Conservation (phyloP, 2,888 invertebrate species). For the Apamea crenata region DNA sequence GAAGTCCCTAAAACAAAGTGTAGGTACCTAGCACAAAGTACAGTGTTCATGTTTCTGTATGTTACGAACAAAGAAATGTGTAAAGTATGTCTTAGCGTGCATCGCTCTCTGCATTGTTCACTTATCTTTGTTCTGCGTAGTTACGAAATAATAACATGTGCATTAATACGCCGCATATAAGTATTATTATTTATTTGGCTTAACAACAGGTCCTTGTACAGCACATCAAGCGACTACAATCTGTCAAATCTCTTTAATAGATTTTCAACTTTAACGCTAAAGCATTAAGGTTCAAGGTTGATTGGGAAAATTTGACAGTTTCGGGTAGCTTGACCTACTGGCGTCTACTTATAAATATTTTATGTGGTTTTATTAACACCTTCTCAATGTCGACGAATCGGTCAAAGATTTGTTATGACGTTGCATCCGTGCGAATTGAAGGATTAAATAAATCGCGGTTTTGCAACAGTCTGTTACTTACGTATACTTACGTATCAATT, state of each 20-base stretch:
- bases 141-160: conserved; percentile 65
- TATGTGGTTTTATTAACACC: conserved; percentile 47
- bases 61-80: conserved; percentile 70
- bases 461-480: conserved; percentile 23
- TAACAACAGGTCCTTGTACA: conserved; percentile 40
- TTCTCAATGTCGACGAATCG: conserved; percentile 26
- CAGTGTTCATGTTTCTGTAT: conserved; percentile 57
- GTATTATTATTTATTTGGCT: conserved; percentile 53
- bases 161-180: conserved; percentile 40
- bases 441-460: conserved; percentile 26
- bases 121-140: conserved; percentile 68
- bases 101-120: conserved; percentile 68
- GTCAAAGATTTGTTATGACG: conserved; percentile 32
- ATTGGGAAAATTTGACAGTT: too few species aligned
- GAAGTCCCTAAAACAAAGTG: conserved; percentile 65
- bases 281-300: too few species aligned
- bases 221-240: too few species aligned
- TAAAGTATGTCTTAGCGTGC: conserved; percentile 65
- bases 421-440: too few species aligned
- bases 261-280: too few species aligned
- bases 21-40: conserved; percentile 66
- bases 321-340: too few species aligned
- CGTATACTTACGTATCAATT: conserved; percentile 12
- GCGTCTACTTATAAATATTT: conserved; percentile 41
- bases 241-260: too few species aligned